Evolutionary conservation across 2,113 vertebrate species (phyloP), one percentile per base, ranked within the genome.

Genomic region (Centrocercus urophasianus): DNA sequence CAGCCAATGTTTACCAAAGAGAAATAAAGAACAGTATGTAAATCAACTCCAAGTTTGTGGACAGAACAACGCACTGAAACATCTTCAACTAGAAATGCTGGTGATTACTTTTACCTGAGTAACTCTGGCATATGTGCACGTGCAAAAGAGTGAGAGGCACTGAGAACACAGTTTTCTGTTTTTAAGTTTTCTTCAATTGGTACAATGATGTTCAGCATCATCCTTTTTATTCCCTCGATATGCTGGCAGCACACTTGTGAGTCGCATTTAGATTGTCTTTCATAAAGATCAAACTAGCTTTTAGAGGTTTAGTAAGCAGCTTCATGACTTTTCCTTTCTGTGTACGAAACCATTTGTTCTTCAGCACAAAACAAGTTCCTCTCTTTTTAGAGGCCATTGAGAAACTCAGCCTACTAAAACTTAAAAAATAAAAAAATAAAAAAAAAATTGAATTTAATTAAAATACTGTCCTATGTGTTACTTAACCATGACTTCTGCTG

Each of bases 161-260:
- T 56, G 27, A 67, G 88, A 86, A 73, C 5, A 52, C 15, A 67
- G 32, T 25, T 54, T 28, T 8, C 52, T 54, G 27, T 14, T 52
- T 50, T 66, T 11, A 45, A 19, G 13, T 32, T 86, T 86, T 83
- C 70, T 89, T 84, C 40, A 65, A 25, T 65, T 60, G 70, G 28
- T 25, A 71, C 52, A 67, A 80, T 88, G 89, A 83, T 54, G 79
- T 36, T 65, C 56, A 21, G 52, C 72, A 72, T 45, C 72, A 88
- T 52, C 91, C 83, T 91, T 81, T 86, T 93, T 88, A 88, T 71
- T 83, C 70, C 38, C 52, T 61, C 89, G 60, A 83, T 91, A 91
- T 61, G 61, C 4, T 91, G 85, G 57, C 81, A 96, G 48, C 34
- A 70, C 28, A 90, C 83, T 50, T 54, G 36, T 74, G 79, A 95